A percentile compares a stretch with the other conserved stretches of the same genome.
These are phyloP conservation scores for Tiliacea aurago DNA, from an alignment of 2,888 invertebrate species.

Conservation along the genomic window DNA sequence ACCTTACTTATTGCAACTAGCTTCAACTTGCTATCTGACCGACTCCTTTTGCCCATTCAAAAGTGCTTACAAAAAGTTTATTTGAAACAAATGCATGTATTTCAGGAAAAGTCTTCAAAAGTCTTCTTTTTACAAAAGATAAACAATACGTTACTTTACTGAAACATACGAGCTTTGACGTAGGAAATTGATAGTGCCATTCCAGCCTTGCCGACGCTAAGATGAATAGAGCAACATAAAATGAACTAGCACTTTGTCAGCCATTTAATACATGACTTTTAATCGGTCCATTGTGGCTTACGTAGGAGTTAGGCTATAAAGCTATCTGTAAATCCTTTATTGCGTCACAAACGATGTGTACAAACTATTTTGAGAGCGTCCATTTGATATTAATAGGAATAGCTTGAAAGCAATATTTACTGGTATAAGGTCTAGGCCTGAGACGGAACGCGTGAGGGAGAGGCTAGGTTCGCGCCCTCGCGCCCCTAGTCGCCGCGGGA, in stretches of 20 bases:
- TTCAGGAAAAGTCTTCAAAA: neutral
- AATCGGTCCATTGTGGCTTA: slow-evolving; percentile 40
- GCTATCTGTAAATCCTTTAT: slow-evolving; percentile 33
- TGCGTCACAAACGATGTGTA: slow-evolving; percentile 27
- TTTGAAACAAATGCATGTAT: too few relatives aligned
- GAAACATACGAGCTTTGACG: neutral
- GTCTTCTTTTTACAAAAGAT: neutral
- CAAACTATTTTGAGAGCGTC: slow-evolving; percentile 28
- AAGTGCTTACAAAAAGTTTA: too few relatives aligned
- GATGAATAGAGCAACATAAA: slow-evolving; percentile 30
- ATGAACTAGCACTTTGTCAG: slow-evolving; percentile 39
- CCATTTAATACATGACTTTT: slow-evolving; percentile 38
- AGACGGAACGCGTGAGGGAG: too few relatives aligned
- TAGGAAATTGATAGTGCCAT: slow-evolving; percentile 13
- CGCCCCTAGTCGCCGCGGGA: too few relatives aligned
- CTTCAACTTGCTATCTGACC: neutral
- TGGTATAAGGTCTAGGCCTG: too few relatives aligned
- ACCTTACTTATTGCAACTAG: too few relatives aligned
- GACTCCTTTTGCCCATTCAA: neutral
- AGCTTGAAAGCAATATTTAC: slow-evolving; percentile 3
- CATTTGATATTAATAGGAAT: slow-evolving; percentile 6
- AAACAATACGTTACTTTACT: neutral
- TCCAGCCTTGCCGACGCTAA: neutral
- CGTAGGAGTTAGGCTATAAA: slow-evolving; percentile 24
- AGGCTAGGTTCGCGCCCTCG: too few relatives aligned